These are phyloP conservation scores for Imbricaverruca yamaguchii DNA, from an alignment of 2,888 invertebrate species.

Conservation along the genomic window DNA sequence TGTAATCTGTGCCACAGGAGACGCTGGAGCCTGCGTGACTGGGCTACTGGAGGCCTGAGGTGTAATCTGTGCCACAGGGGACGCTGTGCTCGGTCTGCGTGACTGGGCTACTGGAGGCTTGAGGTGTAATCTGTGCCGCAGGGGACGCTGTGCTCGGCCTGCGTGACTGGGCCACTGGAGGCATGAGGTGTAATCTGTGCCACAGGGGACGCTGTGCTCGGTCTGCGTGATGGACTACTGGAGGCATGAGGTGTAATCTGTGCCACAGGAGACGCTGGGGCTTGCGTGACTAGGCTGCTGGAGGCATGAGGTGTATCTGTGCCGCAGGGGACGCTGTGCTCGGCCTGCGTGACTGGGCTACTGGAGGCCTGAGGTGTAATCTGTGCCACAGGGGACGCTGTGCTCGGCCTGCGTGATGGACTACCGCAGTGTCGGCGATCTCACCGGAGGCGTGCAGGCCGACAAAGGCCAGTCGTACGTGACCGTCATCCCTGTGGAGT, in stretches of 20 bases:
- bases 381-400: neutral
- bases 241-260: too few species aligned
- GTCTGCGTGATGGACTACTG: constrained; percentile 18
- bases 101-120: too few species aligned
- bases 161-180: too few species aligned
- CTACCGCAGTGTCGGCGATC: constrained; percentile 9
- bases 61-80: too few species aligned
- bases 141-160: constrained; percentile 1
- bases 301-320: too few species aligned
- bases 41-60: constrained; percentile 10
- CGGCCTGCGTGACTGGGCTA: neutral
- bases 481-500: constrained; percentile 34
- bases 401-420: constrained; percentile 19
- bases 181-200: too few species aligned
- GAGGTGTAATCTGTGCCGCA: neutral
- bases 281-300: too few species aligned
- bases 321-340: neutral
- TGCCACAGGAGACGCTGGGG: too few species aligned
- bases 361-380: too few species aligned
- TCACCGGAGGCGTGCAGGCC: constrained; percentile 30
- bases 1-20: neutral
- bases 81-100: too few species aligned
- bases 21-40: constrained; percentile 12
- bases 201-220: neutral
- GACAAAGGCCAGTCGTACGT: constrained; percentile 34